These are phyloP conservation scores for Fulica atra DNA, from an alignment of 2,113 vertebrate genomes.

Conservation along the genomic window DNA sequence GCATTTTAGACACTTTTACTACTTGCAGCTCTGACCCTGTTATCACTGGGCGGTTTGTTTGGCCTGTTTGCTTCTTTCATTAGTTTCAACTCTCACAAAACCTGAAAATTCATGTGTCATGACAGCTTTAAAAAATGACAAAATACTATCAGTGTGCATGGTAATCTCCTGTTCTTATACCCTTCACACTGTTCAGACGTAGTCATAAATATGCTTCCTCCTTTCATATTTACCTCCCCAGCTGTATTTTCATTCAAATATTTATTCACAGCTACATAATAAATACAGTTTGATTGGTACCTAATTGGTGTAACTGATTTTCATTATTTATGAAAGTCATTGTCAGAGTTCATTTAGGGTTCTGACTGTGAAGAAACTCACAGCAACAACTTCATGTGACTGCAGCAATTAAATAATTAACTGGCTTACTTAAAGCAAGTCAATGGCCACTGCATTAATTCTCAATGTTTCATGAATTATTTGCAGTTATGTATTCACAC, in stretches of 20 bases:
- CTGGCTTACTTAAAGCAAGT: conserved; percentile 35
- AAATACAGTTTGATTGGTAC: conserved; percentile 68
- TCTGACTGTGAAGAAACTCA: conserved; percentile 50
- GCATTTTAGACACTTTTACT: neutral
- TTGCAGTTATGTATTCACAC: neutral
- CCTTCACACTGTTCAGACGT: neutral
- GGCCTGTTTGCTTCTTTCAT: conserved; percentile 5
- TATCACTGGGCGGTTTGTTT: neutral
- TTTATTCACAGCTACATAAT: conserved; percentile 45
- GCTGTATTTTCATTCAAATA: conserved; percentile 30
- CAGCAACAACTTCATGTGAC: conserved; percentile 33
- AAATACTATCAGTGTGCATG: neutral
- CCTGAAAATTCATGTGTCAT: neutral
- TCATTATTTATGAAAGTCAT: conserved; percentile 69
- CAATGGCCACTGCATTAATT: neutral
- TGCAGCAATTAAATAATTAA: conserved; percentile 64
- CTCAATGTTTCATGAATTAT: conserved; percentile 30
- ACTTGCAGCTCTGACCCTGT: neutral
- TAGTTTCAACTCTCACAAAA: neutral
- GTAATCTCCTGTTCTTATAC: neutral
- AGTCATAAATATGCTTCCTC: neutral
- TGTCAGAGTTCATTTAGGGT: conserved; percentile 70
- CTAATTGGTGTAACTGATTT: conserved; percentile 70
- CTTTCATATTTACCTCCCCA: neutral
- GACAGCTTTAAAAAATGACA: neutral